Base-by-base conservation (phyloP, 1,140 invertebrate genomes). In the Drosophila melanica region DNA sequence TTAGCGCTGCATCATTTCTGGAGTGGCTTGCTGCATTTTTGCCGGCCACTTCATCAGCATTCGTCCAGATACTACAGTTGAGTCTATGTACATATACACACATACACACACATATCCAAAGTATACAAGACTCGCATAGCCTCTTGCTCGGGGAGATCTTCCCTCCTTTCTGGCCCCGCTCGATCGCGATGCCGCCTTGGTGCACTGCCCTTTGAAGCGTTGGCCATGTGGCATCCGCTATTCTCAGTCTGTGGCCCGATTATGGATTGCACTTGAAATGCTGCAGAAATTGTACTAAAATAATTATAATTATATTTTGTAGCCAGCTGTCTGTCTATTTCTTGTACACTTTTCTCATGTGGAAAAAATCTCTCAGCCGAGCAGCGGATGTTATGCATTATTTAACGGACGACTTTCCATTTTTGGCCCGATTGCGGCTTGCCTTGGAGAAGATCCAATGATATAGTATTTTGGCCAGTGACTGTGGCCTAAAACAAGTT, bases 21-120 rank as follows among this genome's bases (percentile, higher is more conserved):
- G 65, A 79, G 75, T 79, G 66, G 62, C 58, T 78, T 65, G 79
- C 59, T 75, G 76, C 80, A 76, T 47, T 68, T 84, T 71, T 76
- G 71, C 77, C 76, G 80, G 76, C 69, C 69, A 73, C 65, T 78
- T 65, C 77, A 78, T 63, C 39, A 57, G 57, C 51, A 69, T 69
- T 60, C 66, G 66, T 12, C 58, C 63, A 64, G 53, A 75, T 75
- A 37, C n/a, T 23, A 37, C 12, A 27, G 27, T 27, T 7, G 27
- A 7, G 27, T 27, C 27, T 27, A 27, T 27, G 27, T 27, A 27
- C 27, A 1, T 27, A 27, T 27, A 27, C 27, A 1, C 4, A 27
- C 23, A 18, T 18, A 18, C 18, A 18, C 2, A 18, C 18, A 18
- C 20, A 23, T 23, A 23, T 23, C 39, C 55, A 18, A 23, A 51